Conservation (phyloP, 2,888 invertebrate genomes). For the Orchesella flavescens region DNA sequence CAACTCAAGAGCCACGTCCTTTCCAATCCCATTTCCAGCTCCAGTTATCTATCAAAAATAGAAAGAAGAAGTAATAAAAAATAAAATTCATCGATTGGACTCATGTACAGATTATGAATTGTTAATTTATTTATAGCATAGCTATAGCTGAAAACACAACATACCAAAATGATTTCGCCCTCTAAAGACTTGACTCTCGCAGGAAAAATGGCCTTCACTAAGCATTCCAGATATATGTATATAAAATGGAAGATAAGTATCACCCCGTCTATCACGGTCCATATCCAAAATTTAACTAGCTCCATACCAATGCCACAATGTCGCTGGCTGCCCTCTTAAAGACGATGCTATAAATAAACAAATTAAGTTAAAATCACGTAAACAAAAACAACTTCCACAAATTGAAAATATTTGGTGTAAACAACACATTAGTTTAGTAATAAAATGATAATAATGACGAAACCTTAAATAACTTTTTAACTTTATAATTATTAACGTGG, state of each 20-base stretch:
- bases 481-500: too few relatives aligned
- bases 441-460: too few relatives aligned
- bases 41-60: constrained; percentile 78
- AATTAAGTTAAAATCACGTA: too few relatives aligned
- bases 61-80: constrained; percentile 33
- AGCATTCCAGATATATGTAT: constrained; percentile 31
- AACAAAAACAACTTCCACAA: too few relatives aligned
- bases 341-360: too few relatives aligned
- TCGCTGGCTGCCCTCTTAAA: too few relatives aligned
- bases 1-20: constrained; percentile 79
- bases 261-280: constrained; percentile 22
- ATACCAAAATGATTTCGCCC: constrained; percentile 65
- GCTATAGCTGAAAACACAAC: background rate
- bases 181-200: constrained; percentile 55
- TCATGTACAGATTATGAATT: background rate
- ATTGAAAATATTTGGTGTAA: too few relatives aligned
- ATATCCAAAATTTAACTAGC: constrained; percentile 15
- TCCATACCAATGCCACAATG: background rate
- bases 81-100: constrained; percentile 29
- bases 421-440: too few relatives aligned
- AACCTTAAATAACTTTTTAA: too few relatives aligned
- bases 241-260: constrained; percentile 27
- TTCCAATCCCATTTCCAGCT: constrained; percentile 81
- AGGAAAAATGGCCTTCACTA: constrained; percentile 42
- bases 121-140: background rate